Evolutionary conservation across 2,888 invertebrate species (phyloP).

Genomic region (Pterobdella sp.): DNA sequence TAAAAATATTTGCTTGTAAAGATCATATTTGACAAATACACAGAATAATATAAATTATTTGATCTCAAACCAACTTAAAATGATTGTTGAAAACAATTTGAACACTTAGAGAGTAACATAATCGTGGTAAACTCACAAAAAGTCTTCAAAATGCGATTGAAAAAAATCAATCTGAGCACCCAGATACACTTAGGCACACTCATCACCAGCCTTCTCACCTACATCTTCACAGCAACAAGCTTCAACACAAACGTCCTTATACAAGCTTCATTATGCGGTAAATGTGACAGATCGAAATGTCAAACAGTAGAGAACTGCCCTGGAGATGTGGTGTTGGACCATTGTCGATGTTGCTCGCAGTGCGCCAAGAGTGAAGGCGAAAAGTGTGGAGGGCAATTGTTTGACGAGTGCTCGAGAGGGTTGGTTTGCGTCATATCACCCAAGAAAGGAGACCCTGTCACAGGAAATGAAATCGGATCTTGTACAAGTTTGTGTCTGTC

Average conservation of each 20-base stretch:
- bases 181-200: not conserved
- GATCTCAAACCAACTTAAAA: no score
- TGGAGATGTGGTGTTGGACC: not conserved
- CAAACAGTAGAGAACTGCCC: not conserved
- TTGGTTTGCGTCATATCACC: not conserved
- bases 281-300: not conserved
- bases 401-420: not conserved
- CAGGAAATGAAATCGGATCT: not conserved
- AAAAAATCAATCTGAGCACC: not conserved
- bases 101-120: no score
- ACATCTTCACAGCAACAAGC: not conserved
- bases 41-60: no score
- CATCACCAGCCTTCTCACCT: not conserved
- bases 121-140: no score
- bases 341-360: not conserved
- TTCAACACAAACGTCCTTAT: not conserved
- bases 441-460: not conserved
- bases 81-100: no score
- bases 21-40: no score
- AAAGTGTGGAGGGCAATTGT: not conserved
- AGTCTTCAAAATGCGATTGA: not conserved
- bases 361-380: conserved; percentile 2
- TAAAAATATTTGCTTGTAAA: no score
- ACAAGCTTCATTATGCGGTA: not conserved
- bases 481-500: not conserved